These are phyloP conservation scores for Drosophila busckii DNA, from an alignment of 1,140 invertebrate genomes.

Conservation along the genomic window DNA sequence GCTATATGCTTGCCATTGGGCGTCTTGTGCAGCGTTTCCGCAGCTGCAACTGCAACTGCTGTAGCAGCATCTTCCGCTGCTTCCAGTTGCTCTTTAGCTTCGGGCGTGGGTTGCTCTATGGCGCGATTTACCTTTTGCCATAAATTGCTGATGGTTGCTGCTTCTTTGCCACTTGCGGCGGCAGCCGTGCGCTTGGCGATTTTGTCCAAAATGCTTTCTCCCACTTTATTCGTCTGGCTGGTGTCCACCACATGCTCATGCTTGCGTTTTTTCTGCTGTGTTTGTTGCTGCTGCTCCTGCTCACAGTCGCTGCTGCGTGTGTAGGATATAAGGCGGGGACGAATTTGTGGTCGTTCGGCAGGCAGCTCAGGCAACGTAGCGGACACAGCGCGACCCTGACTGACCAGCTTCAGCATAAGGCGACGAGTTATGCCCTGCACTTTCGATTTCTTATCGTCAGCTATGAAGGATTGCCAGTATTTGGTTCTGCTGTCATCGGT, in stretches of 20 bases:
- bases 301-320: conserved; percentile 49
- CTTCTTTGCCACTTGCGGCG: conserved; percentile 52
- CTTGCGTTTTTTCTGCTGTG: too few species aligned
- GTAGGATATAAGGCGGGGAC: conserved; percentile 52
- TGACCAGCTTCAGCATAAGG: conserved; percentile 54
- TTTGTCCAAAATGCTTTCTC: conserved; percentile 68
- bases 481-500: conserved; percentile 41
- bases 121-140: conserved; percentile 61
- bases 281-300: conserved; percentile 17
- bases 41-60: neutral
- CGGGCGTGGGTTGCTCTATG: conserved; percentile 51
- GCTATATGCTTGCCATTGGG: conserved; percentile 31
- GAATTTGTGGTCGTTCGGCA: conserved; percentile 65
- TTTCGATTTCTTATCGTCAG: conserved; percentile 40
- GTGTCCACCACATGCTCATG: conserved; percentile 34
- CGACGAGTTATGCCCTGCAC: conserved; percentile 54
- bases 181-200: conserved; percentile 63
- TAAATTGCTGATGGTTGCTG: conserved; percentile 48
- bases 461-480: conserved; percentile 48
- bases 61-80: neutral
- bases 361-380: conserved; percentile 65
- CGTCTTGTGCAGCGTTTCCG: conserved; percentile 12
- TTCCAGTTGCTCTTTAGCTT: conserved; percentile 28
- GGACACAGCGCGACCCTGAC: conserved; percentile 57
- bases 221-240: conserved; percentile 15